A percentile compares a stretch with the other conserved stretches of the same genome.
Evolutionary conservation across 2,888 invertebrate genomes (phyloP).

Genomic region (Oeneis ivallda): DNA sequence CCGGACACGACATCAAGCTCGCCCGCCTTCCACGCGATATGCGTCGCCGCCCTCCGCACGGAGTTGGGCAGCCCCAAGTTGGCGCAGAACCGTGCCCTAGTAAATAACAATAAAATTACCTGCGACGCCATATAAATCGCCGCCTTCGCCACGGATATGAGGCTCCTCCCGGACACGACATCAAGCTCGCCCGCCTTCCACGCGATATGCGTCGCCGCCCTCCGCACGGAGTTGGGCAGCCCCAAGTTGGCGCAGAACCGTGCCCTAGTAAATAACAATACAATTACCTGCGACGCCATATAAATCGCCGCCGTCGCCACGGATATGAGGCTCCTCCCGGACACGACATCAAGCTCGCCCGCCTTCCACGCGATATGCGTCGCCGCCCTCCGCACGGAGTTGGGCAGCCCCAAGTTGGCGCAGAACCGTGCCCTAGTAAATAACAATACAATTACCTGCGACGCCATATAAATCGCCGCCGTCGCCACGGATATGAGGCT

Average conservation of each 20-base stretch:
- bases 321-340: slow-evolving; percentile 98
- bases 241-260: slow-evolving; percentile 98
- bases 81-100: slow-evolving; percentile 98
- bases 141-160: slow-evolving; percentile 99
- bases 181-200: slow-evolving; percentile 97
- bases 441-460: slow-evolving; percentile 86
- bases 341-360: slow-evolving; percentile 97
- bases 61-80: slow-evolving; percentile 94
- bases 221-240: slow-evolving; percentile 92
- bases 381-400: slow-evolving; percentile 95
- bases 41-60: slow-evolving; percentile 96
- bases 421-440: too few species aligned
- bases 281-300: slow-evolving; percentile 95
- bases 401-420: slow-evolving; percentile 94
- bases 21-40: slow-evolving; percentile 97
- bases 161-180: slow-evolving; percentile 98
- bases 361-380: slow-evolving; percentile 98
- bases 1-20: slow-evolving; percentile 99
- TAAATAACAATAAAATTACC: slow-evolving; percentile 76
- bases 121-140: slow-evolving; percentile 99
- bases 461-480: slow-evolving; percentile 99
- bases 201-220: slow-evolving; percentile 98
- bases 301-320: slow-evolving; percentile 99
- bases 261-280: too few species aligned
- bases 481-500: slow-evolving; percentile 99